Evolutionary conservation across 2,888 invertebrate species (phyloP).

Genomic region (Marronus borbonicus): DNA sequence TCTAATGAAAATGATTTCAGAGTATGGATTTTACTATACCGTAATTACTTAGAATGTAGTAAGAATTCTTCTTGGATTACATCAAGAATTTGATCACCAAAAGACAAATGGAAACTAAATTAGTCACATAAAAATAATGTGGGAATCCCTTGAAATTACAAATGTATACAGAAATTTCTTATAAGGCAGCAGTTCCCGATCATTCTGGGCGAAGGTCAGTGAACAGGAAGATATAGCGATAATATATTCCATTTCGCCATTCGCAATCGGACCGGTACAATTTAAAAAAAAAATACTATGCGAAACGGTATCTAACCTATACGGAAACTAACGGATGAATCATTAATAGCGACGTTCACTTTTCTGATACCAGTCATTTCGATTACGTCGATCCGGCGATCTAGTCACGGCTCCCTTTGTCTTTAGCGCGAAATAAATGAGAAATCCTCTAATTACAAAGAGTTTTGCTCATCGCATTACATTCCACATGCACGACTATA

Average conservation of each 20-base stretch:
- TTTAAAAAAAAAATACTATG: not conserved
- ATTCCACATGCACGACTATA: not conserved
- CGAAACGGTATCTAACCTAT: conserved; percentile 15
- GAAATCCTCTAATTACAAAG: conserved; percentile 15
- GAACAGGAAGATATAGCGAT: conserved; percentile 7
- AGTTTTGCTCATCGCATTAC: not conserved
- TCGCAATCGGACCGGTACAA: not conserved
- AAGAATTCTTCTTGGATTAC: no score
- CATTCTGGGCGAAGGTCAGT: not conserved
- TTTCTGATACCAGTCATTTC: conserved; percentile 1
- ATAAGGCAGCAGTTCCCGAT: no score
- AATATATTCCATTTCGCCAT: not conserved
- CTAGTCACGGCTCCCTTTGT: conserved; percentile 21
- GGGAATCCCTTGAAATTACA: no score
- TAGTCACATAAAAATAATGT: no score
- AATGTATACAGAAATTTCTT: no score
- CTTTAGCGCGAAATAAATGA: not conserved
- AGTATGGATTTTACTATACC: no score
- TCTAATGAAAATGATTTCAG: no score
- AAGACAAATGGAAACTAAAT: no score
- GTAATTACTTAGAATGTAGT: no score
- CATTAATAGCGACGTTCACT: conserved; percentile 4
- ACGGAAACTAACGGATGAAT: conserved; percentile 10
- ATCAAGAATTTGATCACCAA: no score
- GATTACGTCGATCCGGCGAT: conserved; percentile 1